phyloP scores from a whole-genome alignment of 2,888 invertebrate species.

The Dusona sp. region DNA sequence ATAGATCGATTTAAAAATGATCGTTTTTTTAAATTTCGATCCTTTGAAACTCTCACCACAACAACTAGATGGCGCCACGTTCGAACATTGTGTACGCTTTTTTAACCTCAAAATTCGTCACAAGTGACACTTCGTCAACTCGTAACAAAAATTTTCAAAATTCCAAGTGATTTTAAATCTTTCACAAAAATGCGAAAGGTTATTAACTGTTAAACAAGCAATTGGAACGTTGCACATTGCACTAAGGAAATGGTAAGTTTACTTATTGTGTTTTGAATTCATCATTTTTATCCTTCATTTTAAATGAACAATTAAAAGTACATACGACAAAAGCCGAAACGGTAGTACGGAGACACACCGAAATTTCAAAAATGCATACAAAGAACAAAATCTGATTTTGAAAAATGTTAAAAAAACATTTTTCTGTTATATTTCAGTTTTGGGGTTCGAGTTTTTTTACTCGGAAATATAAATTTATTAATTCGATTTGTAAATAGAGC shows the following conservation, averaged over 20 bases:
- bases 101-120: neutral
- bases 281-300: neutral
- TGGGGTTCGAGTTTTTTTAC: neutral
- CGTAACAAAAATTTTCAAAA: neutral
- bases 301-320: neutral
- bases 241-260: neutral
- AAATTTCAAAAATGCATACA: no score
- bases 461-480: neutral
- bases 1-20: no score
- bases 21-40: no score
- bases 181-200: neutral
- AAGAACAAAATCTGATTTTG: neutral
- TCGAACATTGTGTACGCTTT: neutral
- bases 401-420: neutral
- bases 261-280: neutral
- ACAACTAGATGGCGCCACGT: neutral
- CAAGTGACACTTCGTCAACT: neutral
- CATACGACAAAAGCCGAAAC: no score
- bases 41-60: no score
- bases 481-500: neutral
- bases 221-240: neutral
- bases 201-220: neutral
- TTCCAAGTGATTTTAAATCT: neutral
- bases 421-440: neutral
- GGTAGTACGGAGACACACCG: no score